Evolutionary conservation across 2,113 vertebrate genomes (phyloP).

Genomic region (Hemiprocne comata): DNA sequence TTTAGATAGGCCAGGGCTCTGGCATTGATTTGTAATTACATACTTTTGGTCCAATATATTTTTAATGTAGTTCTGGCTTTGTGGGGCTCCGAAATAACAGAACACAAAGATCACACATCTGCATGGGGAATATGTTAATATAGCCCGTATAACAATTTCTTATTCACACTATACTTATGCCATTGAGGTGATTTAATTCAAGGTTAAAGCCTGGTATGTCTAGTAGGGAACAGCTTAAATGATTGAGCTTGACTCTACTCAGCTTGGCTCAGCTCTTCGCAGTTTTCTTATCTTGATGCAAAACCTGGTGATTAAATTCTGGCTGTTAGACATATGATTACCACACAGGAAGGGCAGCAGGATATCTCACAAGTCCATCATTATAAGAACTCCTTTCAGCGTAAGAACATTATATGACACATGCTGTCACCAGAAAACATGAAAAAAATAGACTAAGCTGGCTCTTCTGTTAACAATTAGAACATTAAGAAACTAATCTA

Average conservation of each 20-base stretch:
- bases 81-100: not conserved
- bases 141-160: not conserved
- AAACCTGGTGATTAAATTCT: not conserved
- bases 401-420: not conserved
- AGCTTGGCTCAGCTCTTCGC: not conserved
- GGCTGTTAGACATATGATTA: not conserved
- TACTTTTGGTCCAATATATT: not conserved
- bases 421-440: not conserved
- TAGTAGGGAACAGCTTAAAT: not conserved
- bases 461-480: not conserved
- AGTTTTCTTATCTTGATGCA: not conserved
- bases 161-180: not conserved
- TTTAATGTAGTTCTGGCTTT: not conserved
- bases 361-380: not conserved
- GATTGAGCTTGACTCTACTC: not conserved
- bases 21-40: not conserved
- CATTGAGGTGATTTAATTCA: not conserved
- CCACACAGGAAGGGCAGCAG: not conserved
- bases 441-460: not conserved
- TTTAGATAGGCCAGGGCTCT: not conserved
- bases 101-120: not conserved
- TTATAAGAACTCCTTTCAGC: not conserved
- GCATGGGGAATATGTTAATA: not conserved
- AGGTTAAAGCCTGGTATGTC: not conserved
- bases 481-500: not conserved